phyloP scores from a whole-genome alignment of 2,888 invertebrate genomes.

The Phlogophora meticulosa region DNA sequence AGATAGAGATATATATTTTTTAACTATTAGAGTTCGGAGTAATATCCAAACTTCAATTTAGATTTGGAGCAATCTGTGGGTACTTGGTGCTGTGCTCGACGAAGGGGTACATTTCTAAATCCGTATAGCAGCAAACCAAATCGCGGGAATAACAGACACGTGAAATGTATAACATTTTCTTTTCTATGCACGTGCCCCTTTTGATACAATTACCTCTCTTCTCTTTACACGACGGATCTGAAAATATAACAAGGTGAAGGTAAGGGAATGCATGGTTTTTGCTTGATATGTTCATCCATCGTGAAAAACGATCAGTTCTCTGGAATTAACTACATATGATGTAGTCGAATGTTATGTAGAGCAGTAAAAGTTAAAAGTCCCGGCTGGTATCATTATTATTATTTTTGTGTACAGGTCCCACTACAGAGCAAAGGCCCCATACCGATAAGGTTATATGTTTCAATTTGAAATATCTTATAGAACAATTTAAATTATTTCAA shows the following conservation, averaged over 20 bases:
- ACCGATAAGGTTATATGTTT: no score
- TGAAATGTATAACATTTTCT: conserved; percentile 76
- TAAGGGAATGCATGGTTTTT: not conserved
- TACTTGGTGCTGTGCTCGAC: conserved; percentile 9
- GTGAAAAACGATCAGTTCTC: not conserved
- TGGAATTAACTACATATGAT: not conserved
- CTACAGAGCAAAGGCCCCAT: no score
- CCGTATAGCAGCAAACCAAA: conserved; percentile 80
- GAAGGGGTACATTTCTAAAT: conserved; percentile 26
- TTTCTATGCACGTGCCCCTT: conserved; percentile 70
- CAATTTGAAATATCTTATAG: no score
- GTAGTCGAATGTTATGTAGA: not conserved
- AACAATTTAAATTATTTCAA: no score
- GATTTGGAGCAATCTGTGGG: not conserved
- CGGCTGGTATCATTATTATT: no score
- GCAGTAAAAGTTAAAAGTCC: no score
- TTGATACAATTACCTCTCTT: conserved; percentile 78
- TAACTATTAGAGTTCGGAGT: not conserved
- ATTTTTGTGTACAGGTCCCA: no score
- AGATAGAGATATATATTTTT: no score
- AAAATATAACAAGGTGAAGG: not conserved
- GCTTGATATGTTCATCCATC: not conserved
- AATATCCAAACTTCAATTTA: not conserved
- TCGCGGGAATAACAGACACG: conserved; percentile 76
- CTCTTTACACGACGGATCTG: conserved; percentile 76